Evolutionary conservation across 2,113 vertebrate genomes (phyloP).

Genomic region (Phasianus colchicus): DNA sequence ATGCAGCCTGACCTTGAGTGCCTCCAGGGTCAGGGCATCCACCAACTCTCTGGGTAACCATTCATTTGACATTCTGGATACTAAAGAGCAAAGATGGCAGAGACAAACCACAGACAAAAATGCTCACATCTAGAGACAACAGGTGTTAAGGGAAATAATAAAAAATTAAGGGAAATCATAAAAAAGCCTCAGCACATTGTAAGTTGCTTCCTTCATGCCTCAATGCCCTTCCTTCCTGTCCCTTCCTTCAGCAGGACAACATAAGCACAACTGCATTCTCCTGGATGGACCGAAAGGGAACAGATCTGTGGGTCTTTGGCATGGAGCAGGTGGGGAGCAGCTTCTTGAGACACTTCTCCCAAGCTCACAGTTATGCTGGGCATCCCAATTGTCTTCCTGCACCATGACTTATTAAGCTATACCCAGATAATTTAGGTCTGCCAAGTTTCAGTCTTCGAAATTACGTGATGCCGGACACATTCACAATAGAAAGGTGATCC

Average conservation of each 20-base stretch:
- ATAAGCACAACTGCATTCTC: fast-evolving
- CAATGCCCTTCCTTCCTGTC: neutral
- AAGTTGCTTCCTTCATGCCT: neutral
- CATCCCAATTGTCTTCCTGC: neutral
- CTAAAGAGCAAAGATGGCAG: neutral
- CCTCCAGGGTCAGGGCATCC: no score
- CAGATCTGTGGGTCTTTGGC: fast-evolving
- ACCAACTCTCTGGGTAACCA: no score
- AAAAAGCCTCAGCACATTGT: neutral
- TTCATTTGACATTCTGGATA: neutral
- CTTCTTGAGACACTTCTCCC: fast-evolving
- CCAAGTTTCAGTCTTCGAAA: neutral
- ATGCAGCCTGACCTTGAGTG: no score
- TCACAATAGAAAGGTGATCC: neutral
- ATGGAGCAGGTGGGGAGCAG: neutral
- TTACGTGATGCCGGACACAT: fast-evolving
- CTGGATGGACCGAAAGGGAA: neutral
- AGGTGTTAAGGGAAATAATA: neutral
- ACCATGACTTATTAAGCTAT: neutral
- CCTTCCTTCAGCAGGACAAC: neutral
- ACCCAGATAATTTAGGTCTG: neutral
- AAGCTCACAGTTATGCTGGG: neutral
- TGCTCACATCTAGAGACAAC: neutral
- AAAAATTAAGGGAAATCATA: neutral
- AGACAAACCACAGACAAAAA: neutral